A percentile compares a stretch with the other conserved stretches of the same genome.
Conservation (phyloP, 2,888 invertebrate genomes). For the Erebia palarica region DNA sequence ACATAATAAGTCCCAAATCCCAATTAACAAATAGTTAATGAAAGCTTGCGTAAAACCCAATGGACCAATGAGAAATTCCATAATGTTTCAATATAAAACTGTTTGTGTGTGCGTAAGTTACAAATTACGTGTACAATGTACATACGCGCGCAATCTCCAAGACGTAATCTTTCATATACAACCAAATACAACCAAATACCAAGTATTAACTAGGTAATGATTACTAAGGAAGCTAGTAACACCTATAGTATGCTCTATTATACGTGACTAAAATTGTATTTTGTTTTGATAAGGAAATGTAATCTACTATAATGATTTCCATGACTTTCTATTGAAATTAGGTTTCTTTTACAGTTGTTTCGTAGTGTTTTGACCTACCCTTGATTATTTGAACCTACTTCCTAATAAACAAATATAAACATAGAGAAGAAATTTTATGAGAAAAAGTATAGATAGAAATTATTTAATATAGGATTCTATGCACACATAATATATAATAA, state of each 20-base stretch:
- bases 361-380: neutral
- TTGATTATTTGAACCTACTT: neutral
- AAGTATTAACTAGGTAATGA: neutral
- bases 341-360: neutral
- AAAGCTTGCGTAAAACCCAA: neutral
- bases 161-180: conserved; percentile 5
- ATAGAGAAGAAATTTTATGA: too few relatives aligned
- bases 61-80: neutral
- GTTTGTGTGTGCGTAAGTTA: neutral
- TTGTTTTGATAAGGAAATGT: conserved; percentile 6
- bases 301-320: neutral
- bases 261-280: conserved; percentile 6
- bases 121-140: neutral
- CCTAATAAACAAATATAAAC: neutral
- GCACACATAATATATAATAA: too few relatives aligned
- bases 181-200: neutral
- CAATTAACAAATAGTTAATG: neutral
- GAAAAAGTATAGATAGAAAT: too few relatives aligned
- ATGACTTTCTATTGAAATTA: conserved; percentile 1
- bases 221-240: neutral
- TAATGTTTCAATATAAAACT: neutral
- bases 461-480: too few relatives aligned
- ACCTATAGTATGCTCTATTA: conserved; percentile 9
- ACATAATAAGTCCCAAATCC: neutral
- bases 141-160: neutral